Conservation (phyloP, 2,888 invertebrate genomes). For the Calliopum simillimum region DNA sequence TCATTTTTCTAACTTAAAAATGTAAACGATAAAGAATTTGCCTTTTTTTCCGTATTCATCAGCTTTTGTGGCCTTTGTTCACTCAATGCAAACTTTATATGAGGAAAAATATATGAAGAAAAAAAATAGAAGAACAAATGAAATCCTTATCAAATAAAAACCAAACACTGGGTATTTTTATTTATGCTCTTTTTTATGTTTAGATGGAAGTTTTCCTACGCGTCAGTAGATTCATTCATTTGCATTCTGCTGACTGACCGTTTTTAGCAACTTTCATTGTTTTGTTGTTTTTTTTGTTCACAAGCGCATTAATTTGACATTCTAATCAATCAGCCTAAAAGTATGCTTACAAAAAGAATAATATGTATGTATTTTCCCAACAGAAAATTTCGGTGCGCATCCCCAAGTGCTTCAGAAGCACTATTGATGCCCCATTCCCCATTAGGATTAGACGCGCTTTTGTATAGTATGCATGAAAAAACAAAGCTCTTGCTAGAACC, state of each 20-base stretch:
- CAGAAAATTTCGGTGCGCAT: no score
- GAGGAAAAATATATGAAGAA: not conserved
- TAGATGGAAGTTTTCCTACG: not conserved
- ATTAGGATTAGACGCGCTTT: no score
- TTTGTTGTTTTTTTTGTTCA: constrained; percentile 47
- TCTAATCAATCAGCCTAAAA: constrained; percentile 60
- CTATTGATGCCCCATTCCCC: no score
- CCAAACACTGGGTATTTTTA: constrained; percentile 17
- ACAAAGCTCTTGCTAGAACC: no score
- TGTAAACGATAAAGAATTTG: constrained; percentile 46
- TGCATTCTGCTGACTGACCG: constrained; percentile 12
- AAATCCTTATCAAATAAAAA: constrained; percentile 27
- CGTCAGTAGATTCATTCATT: constrained; percentile 18
- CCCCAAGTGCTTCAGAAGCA: no score
- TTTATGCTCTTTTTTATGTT: constrained; percentile 6
- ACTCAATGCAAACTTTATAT: not conserved
- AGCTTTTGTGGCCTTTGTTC: no score
- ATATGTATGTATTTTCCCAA: no score
- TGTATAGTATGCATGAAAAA: no score
- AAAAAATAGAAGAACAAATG: constrained; percentile 14
- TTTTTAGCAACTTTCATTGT: constrained; percentile 32
- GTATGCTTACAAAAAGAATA: constrained; percentile 2
- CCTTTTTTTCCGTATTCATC: constrained; percentile 13
- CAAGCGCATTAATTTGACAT: constrained; percentile 56
- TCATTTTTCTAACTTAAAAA: constrained; percentile 64